Conservation (phyloP, 1,140 invertebrate species). For the Caenorhabditis brenneri region DNA sequence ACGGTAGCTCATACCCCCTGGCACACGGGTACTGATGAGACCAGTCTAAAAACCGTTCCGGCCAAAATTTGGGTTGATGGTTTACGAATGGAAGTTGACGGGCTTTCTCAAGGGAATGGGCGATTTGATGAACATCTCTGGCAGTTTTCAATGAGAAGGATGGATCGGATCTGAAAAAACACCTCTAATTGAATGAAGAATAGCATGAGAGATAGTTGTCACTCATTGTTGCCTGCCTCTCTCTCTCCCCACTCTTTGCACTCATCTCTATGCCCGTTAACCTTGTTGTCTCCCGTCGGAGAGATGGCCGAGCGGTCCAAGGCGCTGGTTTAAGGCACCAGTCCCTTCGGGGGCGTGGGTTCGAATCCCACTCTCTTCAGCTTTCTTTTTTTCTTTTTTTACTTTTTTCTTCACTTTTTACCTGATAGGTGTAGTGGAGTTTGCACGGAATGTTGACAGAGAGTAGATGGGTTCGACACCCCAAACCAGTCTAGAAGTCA, state of each 20-base stretch:
- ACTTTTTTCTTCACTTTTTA: too few species aligned
- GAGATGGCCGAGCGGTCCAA: constrained; percentile 99
- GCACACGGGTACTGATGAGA: constrained; percentile 43
- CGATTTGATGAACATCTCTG: constrained; percentile 57
- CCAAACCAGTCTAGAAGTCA: constrained; percentile 45
- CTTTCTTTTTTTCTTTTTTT: background rate
- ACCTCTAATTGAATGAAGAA: background rate
- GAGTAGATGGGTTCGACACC: constrained; percentile 41
- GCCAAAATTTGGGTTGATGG: constrained; percentile 63
- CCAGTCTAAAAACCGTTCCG: constrained; percentile 63
- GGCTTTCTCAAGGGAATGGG: constrained; percentile 55
- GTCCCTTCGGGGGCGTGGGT: constrained; percentile 83
- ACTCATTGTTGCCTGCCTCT: too few species aligned
- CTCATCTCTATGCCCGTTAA: too few species aligned
- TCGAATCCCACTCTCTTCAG: constrained; percentile 69
- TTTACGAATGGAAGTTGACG: constrained; percentile 63
- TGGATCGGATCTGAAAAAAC: background rate
- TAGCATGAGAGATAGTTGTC: too few species aligned
- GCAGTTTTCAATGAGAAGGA: constrained; percentile 52
- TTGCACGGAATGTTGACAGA: constrained; percentile 26
- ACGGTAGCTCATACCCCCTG: constrained; percentile 40
- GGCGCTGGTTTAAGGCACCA: constrained; percentile 99
- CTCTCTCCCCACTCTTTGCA: too few species aligned
- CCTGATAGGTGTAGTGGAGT: constrained; percentile 30
- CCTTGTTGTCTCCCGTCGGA: background rate